phyloP scores from a whole-genome alignment of 2,888 invertebrate genomes.

The Hermaeophaga mercurialis region DNA sequence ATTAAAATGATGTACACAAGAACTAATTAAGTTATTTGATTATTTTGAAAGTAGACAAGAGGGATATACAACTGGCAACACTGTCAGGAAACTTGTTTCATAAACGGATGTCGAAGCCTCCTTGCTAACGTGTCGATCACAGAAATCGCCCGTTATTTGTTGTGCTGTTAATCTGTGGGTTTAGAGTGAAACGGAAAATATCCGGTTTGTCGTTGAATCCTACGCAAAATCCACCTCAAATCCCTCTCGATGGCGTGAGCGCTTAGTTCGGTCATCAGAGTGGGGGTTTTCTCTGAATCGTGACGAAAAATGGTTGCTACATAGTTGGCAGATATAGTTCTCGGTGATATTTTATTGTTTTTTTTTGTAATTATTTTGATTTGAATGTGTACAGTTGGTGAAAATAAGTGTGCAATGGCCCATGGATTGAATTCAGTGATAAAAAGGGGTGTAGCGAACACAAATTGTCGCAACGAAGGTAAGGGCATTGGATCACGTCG shows the following conservation, averaged over 20 bases:
- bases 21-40: neutral
- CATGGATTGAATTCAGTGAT: constrained; percentile 64
- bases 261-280: constrained; percentile 63
- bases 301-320: constrained; percentile 61
- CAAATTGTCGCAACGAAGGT: constrained; percentile 57
- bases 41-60: constrained; percentile 41
- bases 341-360: constrained; percentile 52
- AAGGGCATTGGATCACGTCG: constrained; percentile 78
- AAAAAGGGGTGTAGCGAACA: constrained; percentile 53
- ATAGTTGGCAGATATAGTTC: constrained; percentile 61
- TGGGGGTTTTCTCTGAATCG: constrained; percentile 58
- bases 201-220: constrained; percentile 32
- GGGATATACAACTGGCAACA: constrained; percentile 59
- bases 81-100: constrained; percentile 71
- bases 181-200: constrained; percentile 11
- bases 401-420: constrained; percentile 58
- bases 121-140: constrained; percentile 50
- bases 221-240: constrained; percentile 46
- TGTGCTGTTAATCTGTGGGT: constrained; percentile 4
- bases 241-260: constrained; percentile 71
- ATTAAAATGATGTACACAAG: neutral
- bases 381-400: constrained; percentile 27
- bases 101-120: constrained; percentile 71
- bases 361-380: constrained; percentile 45
- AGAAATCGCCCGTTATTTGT: constrained; percentile 47